phyloP scores from a whole-genome alignment of 1,140 invertebrate genomes.

The Paraescarpia echinospica region DNA sequence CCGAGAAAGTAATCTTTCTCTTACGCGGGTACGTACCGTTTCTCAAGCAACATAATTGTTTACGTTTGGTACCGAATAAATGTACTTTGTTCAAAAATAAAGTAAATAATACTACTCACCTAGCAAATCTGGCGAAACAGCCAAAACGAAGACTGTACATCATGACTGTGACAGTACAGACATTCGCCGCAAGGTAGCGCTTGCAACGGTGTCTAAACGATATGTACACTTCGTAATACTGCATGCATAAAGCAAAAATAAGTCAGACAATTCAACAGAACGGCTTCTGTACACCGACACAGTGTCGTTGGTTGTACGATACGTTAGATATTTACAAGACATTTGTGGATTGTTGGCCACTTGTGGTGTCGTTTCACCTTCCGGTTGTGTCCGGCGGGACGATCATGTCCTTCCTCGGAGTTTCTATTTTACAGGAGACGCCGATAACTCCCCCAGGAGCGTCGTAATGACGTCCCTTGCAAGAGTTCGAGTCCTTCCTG shows the following conservation, averaged over 20 bases:
- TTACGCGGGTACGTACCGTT: too few species aligned
- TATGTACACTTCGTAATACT: slow-evolving; percentile 1
- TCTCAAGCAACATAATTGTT: not conserved
- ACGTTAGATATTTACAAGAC: not conserved
- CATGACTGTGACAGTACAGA: not conserved
- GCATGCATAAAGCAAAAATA: not conserved
- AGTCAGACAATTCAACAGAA: not conserved
- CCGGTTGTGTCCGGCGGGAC: not conserved
- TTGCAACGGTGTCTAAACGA: not conserved
- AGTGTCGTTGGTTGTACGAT: not conserved
- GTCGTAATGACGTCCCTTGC: not conserved
- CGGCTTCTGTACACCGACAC: not conserved
- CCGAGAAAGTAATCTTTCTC: too few species aligned
- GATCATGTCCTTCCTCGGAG: not conserved
- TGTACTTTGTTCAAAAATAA: not conserved
- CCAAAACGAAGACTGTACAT: not conserved
- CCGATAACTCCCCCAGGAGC: not conserved
- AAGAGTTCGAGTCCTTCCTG: not conserved
- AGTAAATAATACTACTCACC: not conserved
- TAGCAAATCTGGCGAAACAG: not conserved
- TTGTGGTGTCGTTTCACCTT: not conserved
- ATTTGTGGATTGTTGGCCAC: not conserved
- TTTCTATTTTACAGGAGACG: not conserved
- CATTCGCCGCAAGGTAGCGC: not conserved
- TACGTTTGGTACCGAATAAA: not conserved